Evolutionary conservation across 2,797 vertebrate species (phyloP).

Genomic region (Furcifer pardalis): DNA sequence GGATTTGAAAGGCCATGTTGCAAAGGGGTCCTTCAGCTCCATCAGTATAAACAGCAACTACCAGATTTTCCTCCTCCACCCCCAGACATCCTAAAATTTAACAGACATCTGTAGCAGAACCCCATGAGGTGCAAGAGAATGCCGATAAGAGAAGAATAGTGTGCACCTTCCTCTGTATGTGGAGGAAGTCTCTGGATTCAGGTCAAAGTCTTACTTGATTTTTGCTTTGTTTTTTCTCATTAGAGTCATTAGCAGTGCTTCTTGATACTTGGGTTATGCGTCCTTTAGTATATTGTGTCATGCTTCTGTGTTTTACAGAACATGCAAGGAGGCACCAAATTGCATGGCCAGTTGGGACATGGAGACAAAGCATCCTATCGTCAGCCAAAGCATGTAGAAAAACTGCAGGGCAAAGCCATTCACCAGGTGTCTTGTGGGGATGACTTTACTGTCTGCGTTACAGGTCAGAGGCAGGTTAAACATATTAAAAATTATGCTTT

Average conservation of each 20-base stretch:
- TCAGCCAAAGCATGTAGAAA: constrained; percentile 93
- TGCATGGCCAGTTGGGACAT: constrained; percentile 96
- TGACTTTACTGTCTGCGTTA: constrained; percentile 95
- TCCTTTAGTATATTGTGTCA: constrained; percentile 33
- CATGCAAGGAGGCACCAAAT: constrained; percentile 94
- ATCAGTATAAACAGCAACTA: background rate
- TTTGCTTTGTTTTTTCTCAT: background rate
- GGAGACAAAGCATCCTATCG: constrained; percentile 96
- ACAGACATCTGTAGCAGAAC: background rate
- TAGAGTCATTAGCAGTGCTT: background rate
- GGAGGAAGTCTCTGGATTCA: background rate
- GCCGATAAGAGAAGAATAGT: background rate
- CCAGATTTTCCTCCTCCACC: background rate
- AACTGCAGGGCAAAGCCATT: constrained; percentile 93
- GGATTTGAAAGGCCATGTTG: background rate
- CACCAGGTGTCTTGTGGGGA: constrained; percentile 94
- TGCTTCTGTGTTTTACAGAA: constrained; percentile 79
- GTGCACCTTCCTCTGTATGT: background rate
- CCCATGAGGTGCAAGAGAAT: too few species aligned
- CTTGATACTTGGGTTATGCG: background rate
- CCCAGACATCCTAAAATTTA: background rate
- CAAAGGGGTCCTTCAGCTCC: constrained; percentile 9
- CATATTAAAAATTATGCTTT: background rate
- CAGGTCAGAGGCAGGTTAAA: constrained; percentile 80
- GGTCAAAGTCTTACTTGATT: background rate